Evolutionary conservation across 64 coral and sea anemone species (phyloP).

Genomic region (Astreopora myriophthalma): DNA sequence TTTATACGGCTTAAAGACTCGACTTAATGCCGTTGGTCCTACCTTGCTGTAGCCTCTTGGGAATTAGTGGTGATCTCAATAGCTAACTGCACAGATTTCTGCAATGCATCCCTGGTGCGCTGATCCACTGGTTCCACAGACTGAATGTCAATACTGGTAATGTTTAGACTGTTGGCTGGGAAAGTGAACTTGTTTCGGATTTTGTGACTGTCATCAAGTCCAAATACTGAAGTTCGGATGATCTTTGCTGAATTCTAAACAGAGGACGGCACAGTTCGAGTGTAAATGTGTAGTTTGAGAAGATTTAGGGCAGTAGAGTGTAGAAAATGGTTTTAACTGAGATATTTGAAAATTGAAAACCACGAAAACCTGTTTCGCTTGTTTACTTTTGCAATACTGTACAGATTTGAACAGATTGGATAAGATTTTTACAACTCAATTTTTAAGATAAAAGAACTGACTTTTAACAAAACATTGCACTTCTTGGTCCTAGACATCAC

Average conservation of each 20-base stretch:
- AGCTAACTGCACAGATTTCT: constrained; percentile 97
- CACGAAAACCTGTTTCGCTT: too few species aligned
- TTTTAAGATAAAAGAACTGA: too few species aligned
- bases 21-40: background rate
- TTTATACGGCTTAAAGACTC: too few species aligned
- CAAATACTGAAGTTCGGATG: constrained; percentile 96
- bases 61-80: constrained; percentile 99
- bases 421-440: too few species aligned
- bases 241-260: constrained; percentile 98
- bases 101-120: constrained; percentile 91
- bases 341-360: too few species aligned
- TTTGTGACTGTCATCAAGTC: constrained; percentile 95
- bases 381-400: too few species aligned
- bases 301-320: too few species aligned
- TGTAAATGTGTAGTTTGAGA: too few species aligned
- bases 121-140: constrained; percentile 99
- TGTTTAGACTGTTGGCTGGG: constrained; percentile 91
- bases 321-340: too few species aligned
- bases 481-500: too few species aligned
- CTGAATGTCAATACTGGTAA: constrained; percentile 98
- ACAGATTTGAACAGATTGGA: too few species aligned
- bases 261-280: background rate
- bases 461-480: too few species aligned
- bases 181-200: constrained; percentile 93
- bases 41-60: constrained; percentile 98